Evolutionary conservation across 2,113 vertebrate genomes (phyloP), one percentile per base, ranked within the genome.

Genomic region (Tylochromis polylepis): DNA sequence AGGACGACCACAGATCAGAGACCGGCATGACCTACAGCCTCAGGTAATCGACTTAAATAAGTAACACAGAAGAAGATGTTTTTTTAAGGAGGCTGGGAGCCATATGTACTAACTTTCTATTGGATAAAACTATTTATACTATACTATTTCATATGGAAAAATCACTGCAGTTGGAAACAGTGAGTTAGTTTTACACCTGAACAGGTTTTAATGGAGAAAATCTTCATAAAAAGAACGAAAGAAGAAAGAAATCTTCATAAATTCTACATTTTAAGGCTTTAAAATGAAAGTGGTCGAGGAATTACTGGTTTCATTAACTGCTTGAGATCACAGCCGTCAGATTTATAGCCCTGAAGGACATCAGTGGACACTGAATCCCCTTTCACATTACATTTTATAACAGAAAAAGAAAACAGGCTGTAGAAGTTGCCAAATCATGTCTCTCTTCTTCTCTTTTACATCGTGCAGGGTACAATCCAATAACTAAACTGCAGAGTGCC

Each of bases 281-380:
- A 31, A 0, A 53, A 53, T 0, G 0, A 53, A 75, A 51, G 24
- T 77, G 43, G 10, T 29, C 4, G 18, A 11, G 9, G 34, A 85
- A 43, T 70, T 11, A 59, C 5, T 2, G 1, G 5, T 65, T 84
- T 65, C 22, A 65, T 41, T 58, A 53, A 27, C 59, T 22, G 20
- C 24, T 75, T 43, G 5, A 81, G 34, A 27, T 62, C 62, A 49
- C 59, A 90, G 2, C 12, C 4, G 0, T 49, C 59, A 59, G 41
- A 85, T 38, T 70, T 55, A 46, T 49, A 82, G 79, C 77, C 49
- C 80, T 80, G 36, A 24, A 79, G 58, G 49, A 22, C 41, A 14
- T n/a, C 9, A 11, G 12, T 49, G 27, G 65, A 29, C 34, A 82
- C 36, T 41, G n/a, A 41, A 49, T 81, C 57, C 36, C 36, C 10